Conservation (phyloP, 30 jellyfish, hydroid and myxozoan species). For the Aurelia coerulea region DNA sequence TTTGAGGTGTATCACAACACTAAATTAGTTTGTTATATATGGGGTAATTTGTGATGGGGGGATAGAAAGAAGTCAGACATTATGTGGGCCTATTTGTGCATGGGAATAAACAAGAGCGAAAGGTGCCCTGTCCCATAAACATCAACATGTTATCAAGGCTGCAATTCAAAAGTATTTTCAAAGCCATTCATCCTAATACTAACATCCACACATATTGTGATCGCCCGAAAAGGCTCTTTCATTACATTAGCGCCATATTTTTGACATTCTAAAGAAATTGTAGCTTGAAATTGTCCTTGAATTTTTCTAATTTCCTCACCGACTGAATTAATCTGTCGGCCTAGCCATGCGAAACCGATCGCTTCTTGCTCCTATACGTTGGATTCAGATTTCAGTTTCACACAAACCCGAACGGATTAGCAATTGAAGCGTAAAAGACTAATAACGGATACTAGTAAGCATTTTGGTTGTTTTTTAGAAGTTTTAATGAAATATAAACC, state of each 20-base stretch:
- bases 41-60: not conserved
- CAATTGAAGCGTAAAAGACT: no score
- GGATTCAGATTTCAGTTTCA: constrained; percentile 60
- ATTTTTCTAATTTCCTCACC: constrained; percentile 26
- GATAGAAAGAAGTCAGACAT: constrained; percentile 24
- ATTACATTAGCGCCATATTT: not conserved
- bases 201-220: no score
- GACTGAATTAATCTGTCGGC: constrained; percentile 40
- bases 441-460: no score
- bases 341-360: constrained; percentile 62
- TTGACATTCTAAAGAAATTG: not conserved
- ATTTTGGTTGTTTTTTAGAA: no score
- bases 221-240: no score
- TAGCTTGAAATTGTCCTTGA: constrained; percentile 11
- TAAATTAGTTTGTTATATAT: no score
- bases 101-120: constrained; percentile 23
- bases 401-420: not conserved
- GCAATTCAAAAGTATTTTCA: no score
- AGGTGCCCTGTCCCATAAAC: constrained; percentile 34
- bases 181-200: no score
- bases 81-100: constrained; percentile 36
- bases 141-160: not conserved
- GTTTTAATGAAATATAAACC: no score
- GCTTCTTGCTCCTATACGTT: not conserved
- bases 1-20: not conserved